Percentiles rank a stretch among this genome's conserved stretches.
Evolutionary conservation across 2,888 invertebrate genomes (phyloP).

Genomic region (Drosophila picticornis): DNA sequence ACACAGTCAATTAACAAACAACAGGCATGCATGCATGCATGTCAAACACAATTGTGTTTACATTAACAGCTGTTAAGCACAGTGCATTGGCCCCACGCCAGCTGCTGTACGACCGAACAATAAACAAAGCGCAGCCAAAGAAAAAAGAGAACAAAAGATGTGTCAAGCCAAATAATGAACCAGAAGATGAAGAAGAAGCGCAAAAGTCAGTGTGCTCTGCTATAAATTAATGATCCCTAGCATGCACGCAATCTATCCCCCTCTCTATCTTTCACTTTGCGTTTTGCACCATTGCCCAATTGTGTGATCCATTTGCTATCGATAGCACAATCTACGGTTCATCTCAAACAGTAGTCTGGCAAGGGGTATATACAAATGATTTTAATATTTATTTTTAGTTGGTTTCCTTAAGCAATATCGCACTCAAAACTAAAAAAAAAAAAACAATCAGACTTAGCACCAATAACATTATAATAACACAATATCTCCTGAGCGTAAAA

Average conservation of each 20-base stretch:
- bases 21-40: conserved; percentile 26
- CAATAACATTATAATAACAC: conserved; percentile 38
- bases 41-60: conserved; percentile 47
- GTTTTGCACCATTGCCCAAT: not conserved
- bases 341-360: conserved; percentile 23
- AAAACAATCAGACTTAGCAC: conserved; percentile 29
- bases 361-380: not conserved
- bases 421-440: conserved; percentile 39
- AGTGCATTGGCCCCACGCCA: conserved; percentile 57
- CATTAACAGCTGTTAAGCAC: conserved; percentile 22
- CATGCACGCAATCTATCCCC: not conserved
- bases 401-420: conserved; percentile 36
- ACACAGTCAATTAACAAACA: conserved; percentile 36
- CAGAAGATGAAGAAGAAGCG: conserved; percentile 8
- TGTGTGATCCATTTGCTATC: conserved; percentile 13
- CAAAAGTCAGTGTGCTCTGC: conserved; percentile 26
- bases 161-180: conserved; percentile 22
- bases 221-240: conserved; percentile 25
- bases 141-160: conserved; percentile 40
- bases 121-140: conserved; percentile 53
- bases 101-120: conserved; percentile 40
- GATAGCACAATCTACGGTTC: conserved; percentile 14
- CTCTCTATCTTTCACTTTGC: not conserved
- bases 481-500: not conserved
- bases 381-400: conserved; percentile 35